A percentile compares a stretch with the other conserved stretches of the same genome.
Conservation (phyloP, 2,113 vertebrate genomes). For the Macrotis lagotis region DNA sequence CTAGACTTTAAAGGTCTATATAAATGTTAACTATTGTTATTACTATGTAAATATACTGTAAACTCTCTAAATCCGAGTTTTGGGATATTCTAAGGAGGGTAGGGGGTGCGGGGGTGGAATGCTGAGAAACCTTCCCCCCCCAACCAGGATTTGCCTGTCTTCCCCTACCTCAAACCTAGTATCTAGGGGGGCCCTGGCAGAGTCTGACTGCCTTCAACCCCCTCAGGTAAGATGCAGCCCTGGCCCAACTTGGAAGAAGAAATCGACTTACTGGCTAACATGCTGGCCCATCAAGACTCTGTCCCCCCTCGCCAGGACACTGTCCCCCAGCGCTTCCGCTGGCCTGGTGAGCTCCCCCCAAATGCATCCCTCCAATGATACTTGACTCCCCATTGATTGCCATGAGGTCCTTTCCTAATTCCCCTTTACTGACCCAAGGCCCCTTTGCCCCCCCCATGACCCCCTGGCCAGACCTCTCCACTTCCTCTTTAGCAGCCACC, state of each 20-base stretch:
- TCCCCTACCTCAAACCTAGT: too few relatives aligned
- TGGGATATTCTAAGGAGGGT: background rate
- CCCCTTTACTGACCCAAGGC: background rate
- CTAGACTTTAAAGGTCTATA: background rate
- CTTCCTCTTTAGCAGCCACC: slow-evolving; percentile 50
- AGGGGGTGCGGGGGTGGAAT: too few relatives aligned
- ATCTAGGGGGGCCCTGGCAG: too few relatives aligned
- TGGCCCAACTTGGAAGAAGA: slow-evolving; percentile 87
- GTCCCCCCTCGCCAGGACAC: background rate
- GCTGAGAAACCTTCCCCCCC: background rate
- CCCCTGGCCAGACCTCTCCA: background rate
- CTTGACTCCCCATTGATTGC: background rate
- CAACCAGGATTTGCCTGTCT: background rate
- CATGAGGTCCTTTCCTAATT: accelerated
- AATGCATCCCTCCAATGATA: background rate
- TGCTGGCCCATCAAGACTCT: slow-evolving; percentile 84
- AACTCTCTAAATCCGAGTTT: background rate
- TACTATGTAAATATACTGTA: background rate
- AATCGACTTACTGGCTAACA: slow-evolving; percentile 90
- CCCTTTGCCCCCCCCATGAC: background rate
- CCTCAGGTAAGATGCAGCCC: slow-evolving; percentile 49
- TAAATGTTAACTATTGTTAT: background rate
- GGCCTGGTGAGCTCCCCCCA: slow-evolving; percentile 60
- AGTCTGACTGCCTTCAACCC: background rate
- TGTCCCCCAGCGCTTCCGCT: background rate